A percentile compares a stretch with the other conserved stretches of the same genome.
Evolutionary conservation across 2,113 vertebrate genomes (phyloP).

Genomic region (Rhea pennata): DNA sequence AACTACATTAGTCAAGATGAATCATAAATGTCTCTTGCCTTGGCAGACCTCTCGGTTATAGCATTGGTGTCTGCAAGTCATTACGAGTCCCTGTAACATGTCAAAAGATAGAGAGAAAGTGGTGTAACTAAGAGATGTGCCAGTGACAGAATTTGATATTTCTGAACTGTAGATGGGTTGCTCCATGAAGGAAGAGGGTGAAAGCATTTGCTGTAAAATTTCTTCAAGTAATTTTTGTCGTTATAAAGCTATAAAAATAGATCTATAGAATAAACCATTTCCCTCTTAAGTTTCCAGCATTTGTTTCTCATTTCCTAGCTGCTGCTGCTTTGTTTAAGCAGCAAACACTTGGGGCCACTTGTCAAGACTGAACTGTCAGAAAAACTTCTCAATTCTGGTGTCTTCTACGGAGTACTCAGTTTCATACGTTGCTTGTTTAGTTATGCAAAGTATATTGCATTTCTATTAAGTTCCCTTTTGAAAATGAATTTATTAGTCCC

Average conservation of each 20-base stretch:
- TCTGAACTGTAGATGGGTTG: neutral
- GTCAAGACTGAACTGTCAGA: neutral
- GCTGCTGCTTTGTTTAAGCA: neutral
- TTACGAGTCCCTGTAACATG: neutral
- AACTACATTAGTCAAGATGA: neutral
- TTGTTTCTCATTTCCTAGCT: neutral
- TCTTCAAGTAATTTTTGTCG: neutral
- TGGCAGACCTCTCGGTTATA: neutral
- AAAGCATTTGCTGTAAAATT: neutral
- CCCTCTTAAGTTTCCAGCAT: neutral
- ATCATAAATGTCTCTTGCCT: neutral
- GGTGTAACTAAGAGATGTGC: neutral
- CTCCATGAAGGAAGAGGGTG: neutral
- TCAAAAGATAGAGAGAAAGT: neutral
- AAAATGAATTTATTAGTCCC: neutral
- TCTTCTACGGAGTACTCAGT: rapidly evolving
- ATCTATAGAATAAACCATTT: neutral
- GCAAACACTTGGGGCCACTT: neutral
- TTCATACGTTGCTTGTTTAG: neutral
- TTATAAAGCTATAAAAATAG: neutral
- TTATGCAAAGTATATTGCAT: rapidly evolving
- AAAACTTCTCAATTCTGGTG: neutral
- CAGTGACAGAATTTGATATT: neutral
- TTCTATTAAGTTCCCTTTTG: neutral
- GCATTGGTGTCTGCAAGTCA: neutral